phyloP scores from a whole-genome alignment of 2,113 vertebrate species.

The Natator depressus region DNA sequence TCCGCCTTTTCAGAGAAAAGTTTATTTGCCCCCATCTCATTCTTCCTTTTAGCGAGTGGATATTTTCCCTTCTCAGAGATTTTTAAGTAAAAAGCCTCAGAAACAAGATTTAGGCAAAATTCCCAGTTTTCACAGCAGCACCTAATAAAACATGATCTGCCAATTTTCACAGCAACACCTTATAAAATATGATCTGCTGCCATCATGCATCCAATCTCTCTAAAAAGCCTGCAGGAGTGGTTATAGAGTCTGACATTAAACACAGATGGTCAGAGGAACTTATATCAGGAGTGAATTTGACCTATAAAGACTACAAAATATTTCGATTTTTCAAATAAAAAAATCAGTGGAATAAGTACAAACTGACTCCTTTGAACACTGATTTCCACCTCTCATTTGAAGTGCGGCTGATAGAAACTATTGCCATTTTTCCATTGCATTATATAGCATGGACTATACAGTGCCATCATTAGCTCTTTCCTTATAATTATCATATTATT shows the following conservation, averaged over 20 bases:
- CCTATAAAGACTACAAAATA: background rate
- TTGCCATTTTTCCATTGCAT: background rate
- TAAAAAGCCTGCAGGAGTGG: background rate
- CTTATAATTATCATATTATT: constrained; percentile 32
- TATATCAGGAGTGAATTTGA: background rate
- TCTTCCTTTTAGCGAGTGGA: background rate
- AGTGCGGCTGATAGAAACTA: constrained; percentile 1
- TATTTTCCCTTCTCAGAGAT: constrained; percentile 40
- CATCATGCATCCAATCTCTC: background rate
- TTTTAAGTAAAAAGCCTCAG: constrained; percentile 48
- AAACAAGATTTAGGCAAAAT: constrained; percentile 3
- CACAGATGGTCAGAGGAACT: background rate
- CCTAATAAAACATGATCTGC: background rate
- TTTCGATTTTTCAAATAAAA: background rate
- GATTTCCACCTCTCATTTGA: constrained; percentile 7
- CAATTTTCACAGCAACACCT: constrained; percentile 18
- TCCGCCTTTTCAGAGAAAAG: background rate
- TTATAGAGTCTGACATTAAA: background rate
- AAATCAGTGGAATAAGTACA: background rate
- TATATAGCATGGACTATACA: constrained; percentile 18
- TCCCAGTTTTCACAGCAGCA: constrained; percentile 6
- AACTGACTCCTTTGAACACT: background rate
- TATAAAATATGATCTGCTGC: constrained; percentile 22
- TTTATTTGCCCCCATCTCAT: constrained; percentile 25
- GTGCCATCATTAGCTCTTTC: constrained; percentile 26